Percentiles rank a stretch among this genome's conserved stretches.
Conservation (phyloP, 1,140 invertebrate species). For the Musca vetustissima region DNA sequence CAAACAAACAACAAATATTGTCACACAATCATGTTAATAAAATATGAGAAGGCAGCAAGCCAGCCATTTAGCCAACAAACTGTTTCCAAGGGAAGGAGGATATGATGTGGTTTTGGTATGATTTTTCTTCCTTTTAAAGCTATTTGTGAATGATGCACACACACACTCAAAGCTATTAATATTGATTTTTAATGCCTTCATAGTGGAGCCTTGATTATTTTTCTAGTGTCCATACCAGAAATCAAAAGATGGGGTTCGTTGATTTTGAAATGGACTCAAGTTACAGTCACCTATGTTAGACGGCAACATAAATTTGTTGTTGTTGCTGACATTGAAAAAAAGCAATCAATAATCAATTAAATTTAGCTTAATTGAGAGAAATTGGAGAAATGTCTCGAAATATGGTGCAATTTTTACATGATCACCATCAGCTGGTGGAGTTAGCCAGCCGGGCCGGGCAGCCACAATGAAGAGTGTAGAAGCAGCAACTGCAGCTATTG, state of each 20-base stretch:
- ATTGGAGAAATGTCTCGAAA: slow-evolving; percentile 20
- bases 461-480: no score
- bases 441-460: not conserved
- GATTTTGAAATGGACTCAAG: not conserved
- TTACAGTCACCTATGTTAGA: not conserved
- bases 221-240: slow-evolving; percentile 16
- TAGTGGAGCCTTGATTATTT: not conserved
- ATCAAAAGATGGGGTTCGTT: not conserved
- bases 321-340: not conserved
- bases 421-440: slow-evolving; percentile 4
- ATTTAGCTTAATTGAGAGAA: slow-evolving; percentile 24
- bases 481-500: no score
- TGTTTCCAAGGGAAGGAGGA: not conserved
- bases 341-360: slow-evolving; percentile 23
- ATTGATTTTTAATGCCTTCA: slow-evolving; percentile 13
- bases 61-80: not conserved
- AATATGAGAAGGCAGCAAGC: not conserved
- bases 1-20: not conserved
- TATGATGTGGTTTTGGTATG: not conserved
- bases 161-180: slow-evolving; percentile 4
- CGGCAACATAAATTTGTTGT: not conserved
- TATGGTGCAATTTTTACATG: slow-evolving; percentile 21
- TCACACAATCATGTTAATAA: not conserved
- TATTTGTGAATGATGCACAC: slow-evolving; percentile 14
- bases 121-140: slow-evolving; percentile 11